phyloP scores from a whole-genome alignment of 1,140 invertebrate species.

The Drosophila arawakana region DNA sequence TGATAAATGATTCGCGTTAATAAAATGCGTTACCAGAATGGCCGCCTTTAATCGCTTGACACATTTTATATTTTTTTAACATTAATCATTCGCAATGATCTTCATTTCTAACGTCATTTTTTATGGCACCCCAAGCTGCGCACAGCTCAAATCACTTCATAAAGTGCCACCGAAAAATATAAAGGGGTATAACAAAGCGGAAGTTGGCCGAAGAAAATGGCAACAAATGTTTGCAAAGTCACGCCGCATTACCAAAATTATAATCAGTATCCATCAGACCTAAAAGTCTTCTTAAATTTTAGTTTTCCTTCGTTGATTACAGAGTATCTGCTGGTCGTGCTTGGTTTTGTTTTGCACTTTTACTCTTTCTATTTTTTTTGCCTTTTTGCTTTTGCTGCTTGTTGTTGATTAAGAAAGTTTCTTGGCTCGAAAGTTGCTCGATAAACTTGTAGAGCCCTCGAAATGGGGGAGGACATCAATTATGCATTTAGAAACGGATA shows the following conservation, averaged over 20 bases:
- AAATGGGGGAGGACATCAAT: constrained; percentile 39
- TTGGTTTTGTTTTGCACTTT: not conserved
- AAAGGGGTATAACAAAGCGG: constrained; percentile 8
- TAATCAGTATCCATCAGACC: not conserved
- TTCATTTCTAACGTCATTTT: constrained; percentile 45
- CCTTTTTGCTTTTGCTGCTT: not conserved
- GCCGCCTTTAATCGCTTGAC: constrained; percentile 73
- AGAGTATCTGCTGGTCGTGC: constrained; percentile 2
- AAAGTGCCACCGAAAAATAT: constrained; percentile 8
- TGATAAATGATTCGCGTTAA: constrained; percentile 79
- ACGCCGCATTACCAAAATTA: not conserved
- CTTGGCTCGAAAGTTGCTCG: constrained; percentile 3
- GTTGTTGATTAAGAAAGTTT: constrained; percentile 66
- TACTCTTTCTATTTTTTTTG: not conserved
- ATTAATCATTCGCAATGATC: constrained; percentile 75
- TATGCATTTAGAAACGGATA: constrained; percentile 51
- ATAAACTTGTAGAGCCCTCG: constrained; percentile 5
- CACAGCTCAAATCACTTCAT: constrained; percentile 15
- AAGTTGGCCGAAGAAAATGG: constrained; percentile 4
- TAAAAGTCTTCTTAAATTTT: too few species aligned
- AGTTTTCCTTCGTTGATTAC: not conserved
- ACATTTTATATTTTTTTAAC: constrained; percentile 70
- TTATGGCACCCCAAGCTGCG: constrained; percentile 20
- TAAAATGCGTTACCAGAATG: constrained; percentile 65
- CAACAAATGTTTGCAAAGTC: constrained; percentile 1